A percentile compares a stretch with the other conserved stretches of the same genome.
These are phyloP conservation scores for Eilema sororculum DNA, from an alignment of 2,888 invertebrate genomes.

Conservation along the genomic window DNA sequence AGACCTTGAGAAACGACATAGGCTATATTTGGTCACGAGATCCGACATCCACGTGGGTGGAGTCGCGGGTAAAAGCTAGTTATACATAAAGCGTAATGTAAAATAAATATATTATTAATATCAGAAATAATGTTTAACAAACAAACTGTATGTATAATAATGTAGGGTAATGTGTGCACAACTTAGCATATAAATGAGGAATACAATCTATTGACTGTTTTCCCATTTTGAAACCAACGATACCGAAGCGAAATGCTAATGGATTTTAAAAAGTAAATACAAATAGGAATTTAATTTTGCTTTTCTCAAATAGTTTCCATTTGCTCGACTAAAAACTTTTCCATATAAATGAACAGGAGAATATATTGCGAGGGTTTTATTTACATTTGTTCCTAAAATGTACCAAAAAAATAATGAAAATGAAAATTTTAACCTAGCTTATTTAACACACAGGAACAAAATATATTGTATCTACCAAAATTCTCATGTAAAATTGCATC, in stretches of 20 bases:
- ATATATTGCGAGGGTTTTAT: slow-evolving; percentile 25
- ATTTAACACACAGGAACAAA: slow-evolving; percentile 39
- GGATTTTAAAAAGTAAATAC: slow-evolving; percentile 17
- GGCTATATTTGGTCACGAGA: too few relatives aligned
- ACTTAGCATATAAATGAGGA: slow-evolving; percentile 11
- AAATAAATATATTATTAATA: too few relatives aligned
- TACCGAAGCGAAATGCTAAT: slow-evolving; percentile 13
- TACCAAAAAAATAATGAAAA: slow-evolving; percentile 52
- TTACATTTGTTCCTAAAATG: slow-evolving; percentile 44
- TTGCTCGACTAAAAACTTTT: not conserved
- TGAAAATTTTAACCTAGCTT: slow-evolving; percentile 47
- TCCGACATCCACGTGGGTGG: too few relatives aligned
- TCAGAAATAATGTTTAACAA: not conserved
- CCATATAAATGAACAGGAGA: not conserved
- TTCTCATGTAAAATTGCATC: slow-evolving; percentile 26
- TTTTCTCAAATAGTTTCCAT: not conserved
- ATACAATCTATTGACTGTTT: slow-evolving; percentile 12
- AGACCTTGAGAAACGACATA: too few relatives aligned
- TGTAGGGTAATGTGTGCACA: not conserved
- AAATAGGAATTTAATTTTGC: slow-evolving; percentile 7
- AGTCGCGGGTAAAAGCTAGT: too few relatives aligned
- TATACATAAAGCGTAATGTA: too few relatives aligned
- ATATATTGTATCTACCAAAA: slow-evolving; percentile 52
- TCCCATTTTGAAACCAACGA: slow-evolving; percentile 13
- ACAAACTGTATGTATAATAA: not conserved